Base-by-base conservation (phyloP, 2,797 vertebrate species). In the Rhyacichthys aspro region DNA sequence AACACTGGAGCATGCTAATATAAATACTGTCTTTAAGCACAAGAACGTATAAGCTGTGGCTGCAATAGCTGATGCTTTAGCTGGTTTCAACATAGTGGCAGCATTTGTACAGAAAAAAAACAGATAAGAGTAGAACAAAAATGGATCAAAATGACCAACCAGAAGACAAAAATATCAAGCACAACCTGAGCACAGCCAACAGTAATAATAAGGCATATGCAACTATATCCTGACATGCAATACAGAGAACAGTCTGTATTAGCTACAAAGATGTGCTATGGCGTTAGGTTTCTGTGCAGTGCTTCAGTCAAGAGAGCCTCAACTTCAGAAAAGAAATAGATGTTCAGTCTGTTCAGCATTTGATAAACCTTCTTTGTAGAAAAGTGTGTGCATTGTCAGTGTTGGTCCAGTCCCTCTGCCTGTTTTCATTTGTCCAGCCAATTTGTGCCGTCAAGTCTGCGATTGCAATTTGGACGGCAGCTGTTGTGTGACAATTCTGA, bases 1-100 rank as follows among this genome's bases (percentile, higher is more conserved):
- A 43, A 60, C 44, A 75, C 53, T 54, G 37, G 73, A 83, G 65
- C 38, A 34, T n/a, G n/a, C n/a, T 33, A 67, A 67, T 64, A 77
- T 75, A 67, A 38, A 42, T 71, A n/a, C 48, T 18, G 63, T 11
- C 58, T 0, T 42, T 9, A 54, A 48, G 56, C 36, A 69, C 67
- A 58, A 42, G 47, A 41, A 68, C 70, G 72, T 67, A 55, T 52
- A 15, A 58, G 60, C 48, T 49, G 48, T 53, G 66, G 68, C 72
- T 72, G 57, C 70, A 63, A 70, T 62, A 9, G 56, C 56, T 50
- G 38, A 62, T 46, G 62, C 66, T 72, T 32, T 12, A 67, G 62
- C 50, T 63, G 49, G 34, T 61, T 76, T 83, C 69, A 68, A 56
- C 55, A 63, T 59, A 71, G 63, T 65, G 47, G 48, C 48, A 62